These are phyloP conservation scores for Scaptomyza montana DNA, from an alignment of 1,140 invertebrate species.

Conservation along the genomic window DNA sequence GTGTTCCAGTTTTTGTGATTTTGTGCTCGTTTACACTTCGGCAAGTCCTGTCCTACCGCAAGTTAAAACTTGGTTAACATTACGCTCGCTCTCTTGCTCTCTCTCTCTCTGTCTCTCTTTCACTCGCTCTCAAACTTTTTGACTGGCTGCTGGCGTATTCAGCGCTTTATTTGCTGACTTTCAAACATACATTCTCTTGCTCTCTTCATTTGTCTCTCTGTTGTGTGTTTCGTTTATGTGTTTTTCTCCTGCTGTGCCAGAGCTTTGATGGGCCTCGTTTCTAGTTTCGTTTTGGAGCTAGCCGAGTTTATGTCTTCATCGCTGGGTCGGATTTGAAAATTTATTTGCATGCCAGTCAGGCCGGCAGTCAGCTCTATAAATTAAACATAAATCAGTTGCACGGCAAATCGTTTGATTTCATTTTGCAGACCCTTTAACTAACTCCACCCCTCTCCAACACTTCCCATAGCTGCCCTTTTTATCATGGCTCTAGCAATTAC, in stretches of 20 bases:
- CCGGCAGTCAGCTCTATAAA: conserved; percentile 72
- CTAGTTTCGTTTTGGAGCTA: conserved; percentile 35
- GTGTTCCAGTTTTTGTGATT: conserved; percentile 56
- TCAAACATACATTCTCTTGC: background rate
- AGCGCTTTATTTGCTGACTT: conserved; percentile 29
- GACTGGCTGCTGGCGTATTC: conserved; percentile 31
- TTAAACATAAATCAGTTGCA: conserved; percentile 79
- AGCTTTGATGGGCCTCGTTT: conserved; percentile 28
- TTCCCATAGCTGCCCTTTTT: conserved; percentile 12
- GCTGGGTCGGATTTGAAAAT: conserved; percentile 60
- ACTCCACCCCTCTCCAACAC: background rate
- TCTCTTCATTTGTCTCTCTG: conserved; percentile 3
- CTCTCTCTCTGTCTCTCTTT: background rate
- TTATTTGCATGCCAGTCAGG: conserved; percentile 80
- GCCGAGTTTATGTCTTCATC: conserved; percentile 77
- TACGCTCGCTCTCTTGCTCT: background rate
- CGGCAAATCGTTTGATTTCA: conserved; percentile 80
- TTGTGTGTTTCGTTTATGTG: background rate
- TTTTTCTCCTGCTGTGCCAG: conserved; percentile 13
- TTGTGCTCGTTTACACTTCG: conserved; percentile 21
- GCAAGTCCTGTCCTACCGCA: conserved; percentile 61
- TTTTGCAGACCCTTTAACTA: conserved; percentile 54
- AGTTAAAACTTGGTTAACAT: conserved; percentile 66
- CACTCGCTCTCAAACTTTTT: background rate
- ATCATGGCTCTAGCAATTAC: conserved; percentile 28